Base-by-base conservation (phyloP, 1,140 invertebrate species). In the Bombus terrestris region DNA sequence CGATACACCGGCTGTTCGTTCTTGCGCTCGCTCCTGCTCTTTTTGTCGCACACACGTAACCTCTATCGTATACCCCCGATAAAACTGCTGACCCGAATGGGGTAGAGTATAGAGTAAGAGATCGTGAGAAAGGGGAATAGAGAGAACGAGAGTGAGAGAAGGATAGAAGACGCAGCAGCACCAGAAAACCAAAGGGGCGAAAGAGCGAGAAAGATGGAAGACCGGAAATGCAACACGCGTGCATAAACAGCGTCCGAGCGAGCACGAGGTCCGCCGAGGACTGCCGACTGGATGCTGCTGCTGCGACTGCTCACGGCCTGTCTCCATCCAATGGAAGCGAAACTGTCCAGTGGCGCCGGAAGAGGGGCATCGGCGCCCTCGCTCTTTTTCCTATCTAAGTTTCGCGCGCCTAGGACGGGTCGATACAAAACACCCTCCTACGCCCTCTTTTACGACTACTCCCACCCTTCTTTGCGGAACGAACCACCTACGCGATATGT, bases 291-390 rank as follows among this genome's bases (percentile, higher is more conserved):
- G 88, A 87, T 87, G 87, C 75, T 69, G 77, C 47, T 73, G 86
- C 59, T 77, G 76, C 83, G 79, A 66, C 86, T 79, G 74, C 78
- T 79, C 59, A 22, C 59, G 75, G 57, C 28, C 66, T 69, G 77
- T 39, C 74, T 37, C 84, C 43, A 72, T 72, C 77, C 80, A 81
- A 83, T 88, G 53, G 83, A 83, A 90, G 66, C 62, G 75, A 90
- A 83, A 81, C 74, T 82, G 72, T 88, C 77, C 89, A 88, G 78
- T 86, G 89, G 89, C 89, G 89, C 86, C 89, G 89, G 82, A 88
- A 87, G 73, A 86, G 80, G 83, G 89, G 72, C 76, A 80, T 37
- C 81, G 80, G 72, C 81, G 76, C 73, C 62, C 73, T 75, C 73
- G 66, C 13, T 43, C 37, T 64, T 83, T 77, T 83, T 77, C 73